Conservation (phyloP, 2,888 invertebrate genomes). For the Scaeva pyrastri region DNA sequence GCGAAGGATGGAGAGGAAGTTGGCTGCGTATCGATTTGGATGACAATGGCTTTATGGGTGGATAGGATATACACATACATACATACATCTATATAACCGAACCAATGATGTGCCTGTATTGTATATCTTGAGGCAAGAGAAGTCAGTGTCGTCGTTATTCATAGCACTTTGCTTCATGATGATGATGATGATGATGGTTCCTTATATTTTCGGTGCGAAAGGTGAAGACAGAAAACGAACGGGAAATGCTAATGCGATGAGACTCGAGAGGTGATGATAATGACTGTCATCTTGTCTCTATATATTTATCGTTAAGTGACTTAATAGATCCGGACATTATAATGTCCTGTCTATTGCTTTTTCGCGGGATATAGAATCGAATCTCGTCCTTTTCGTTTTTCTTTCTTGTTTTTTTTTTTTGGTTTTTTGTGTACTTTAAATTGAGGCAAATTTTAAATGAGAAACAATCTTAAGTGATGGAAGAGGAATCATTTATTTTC, state of each 20-base stretch:
- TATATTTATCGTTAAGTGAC: slow-evolving; percentile 60
- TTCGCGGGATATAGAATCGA: slow-evolving; percentile 10
- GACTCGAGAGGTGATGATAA: slow-evolving; percentile 70
- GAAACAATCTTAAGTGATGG: slow-evolving; percentile 30
- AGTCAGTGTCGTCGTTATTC: slow-evolving; percentile 7
- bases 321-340: slow-evolving; percentile 73
- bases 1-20: background rate
- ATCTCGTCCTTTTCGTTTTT: slow-evolving; percentile 10
- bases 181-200: too few species aligned
- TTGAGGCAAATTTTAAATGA: slow-evolving; percentile 33
- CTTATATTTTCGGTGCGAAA: slow-evolving; percentile 20
- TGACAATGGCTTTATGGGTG: slow-evolving; percentile 43
- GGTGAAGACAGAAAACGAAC: slow-evolving; percentile 25
- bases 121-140: background rate
- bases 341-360: slow-evolving; percentile 59
- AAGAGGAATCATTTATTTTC: slow-evolving; percentile 15
- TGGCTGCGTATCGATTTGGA: slow-evolving; percentile 52
- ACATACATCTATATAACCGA: too few species aligned
- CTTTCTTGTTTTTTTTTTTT: too few species aligned
- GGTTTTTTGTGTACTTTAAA: too few species aligned
- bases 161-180: slow-evolving; percentile 3
- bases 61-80: background rate
- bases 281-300: slow-evolving; percentile 69
- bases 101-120: background rate
- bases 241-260: slow-evolving; percentile 64